Base-by-base conservation (phyloP, 2,888 invertebrate species). In the Lasioglossum figueresi region DNA sequence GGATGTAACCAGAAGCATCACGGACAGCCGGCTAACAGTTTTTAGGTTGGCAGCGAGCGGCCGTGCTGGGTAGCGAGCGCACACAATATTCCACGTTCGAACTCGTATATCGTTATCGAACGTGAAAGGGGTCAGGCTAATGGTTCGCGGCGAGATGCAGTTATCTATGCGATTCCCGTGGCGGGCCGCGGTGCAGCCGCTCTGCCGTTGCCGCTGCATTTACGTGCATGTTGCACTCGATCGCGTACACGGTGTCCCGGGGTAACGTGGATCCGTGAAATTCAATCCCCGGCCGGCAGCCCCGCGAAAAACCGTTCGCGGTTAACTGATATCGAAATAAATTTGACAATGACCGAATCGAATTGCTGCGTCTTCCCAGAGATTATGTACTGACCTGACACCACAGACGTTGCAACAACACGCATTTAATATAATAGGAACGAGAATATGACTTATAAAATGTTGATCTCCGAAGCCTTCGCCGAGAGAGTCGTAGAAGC, bases 101-200 rank as follows among this genome's bases (percentile, higher is more conserved):
- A 76, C 84, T 89, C 83, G 80, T 83, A 80, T 83, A 85, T 85
- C 85, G 84, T 82, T 86, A 85, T 87, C 88, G 89, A 88, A 88
- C 87, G 88, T 74, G 88, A 90, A 89, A 88, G 87, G 80, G 89
- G 86, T 89, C 88, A 87, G 88, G 88, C 90, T 91, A 93, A 93
- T 93, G 92, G 91, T 91, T 92, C 90, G 91, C 87, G 85, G 91
- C 87, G 86, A 92, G 91, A 91, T 89, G 89, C 88, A 88, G 84
- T 91, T 91, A 92, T 93, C 90, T 91, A 91, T 90, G 88, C 89
- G 91, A 91, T 89, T 92, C 88, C 85, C 88, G 89, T 68, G 89
- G 83, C 78, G 83, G 78, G 76, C 76, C 79, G 78, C 40, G 59
- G 45, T 48, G 23, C 34, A n/a, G 48, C 12, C 34, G 34, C n/a